These are phyloP conservation scores for Hippoglossus hippoglossus DNA, from an alignment of 2,797 vertebrate species.

Conservation along the genomic window DNA sequence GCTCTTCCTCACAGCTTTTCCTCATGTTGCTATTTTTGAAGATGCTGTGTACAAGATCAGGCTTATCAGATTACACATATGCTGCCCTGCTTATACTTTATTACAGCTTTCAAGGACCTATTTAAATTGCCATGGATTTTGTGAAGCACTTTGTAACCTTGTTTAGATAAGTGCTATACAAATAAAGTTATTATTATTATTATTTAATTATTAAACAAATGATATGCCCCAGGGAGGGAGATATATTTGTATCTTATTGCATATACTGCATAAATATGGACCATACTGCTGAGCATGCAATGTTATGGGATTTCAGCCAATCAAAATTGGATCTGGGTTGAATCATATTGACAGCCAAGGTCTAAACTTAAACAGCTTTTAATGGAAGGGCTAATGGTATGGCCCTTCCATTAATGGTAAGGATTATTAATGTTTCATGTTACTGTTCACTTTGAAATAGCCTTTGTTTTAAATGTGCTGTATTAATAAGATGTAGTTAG, in stretches of 20 bases:
- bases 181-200: too few relatives aligned
- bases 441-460: neutral
- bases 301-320: slow-evolving; percentile 5
- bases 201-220: slow-evolving; percentile 19
- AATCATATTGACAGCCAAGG: slow-evolving; percentile 12
- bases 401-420: too few relatives aligned
- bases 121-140: neutral
- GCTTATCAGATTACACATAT: slow-evolving; percentile 44
- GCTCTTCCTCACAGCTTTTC: slow-evolving; percentile 26
- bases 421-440: neutral
- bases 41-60: slow-evolving; percentile 10
- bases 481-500: neutral
- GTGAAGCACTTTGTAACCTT: too few relatives aligned
- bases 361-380: neutral
- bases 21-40: slow-evolving; percentile 28
- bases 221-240: neutral
- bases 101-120: slow-evolving; percentile 35
- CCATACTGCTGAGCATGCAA: neutral
- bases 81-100: slow-evolving; percentile 13
- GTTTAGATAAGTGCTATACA: too few relatives aligned
- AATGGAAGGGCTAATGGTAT: neutral
- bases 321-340: neutral
- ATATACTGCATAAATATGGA: neutral
- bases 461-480: neutral
- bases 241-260: slow-evolving; percentile 5